Evolutionary conservation across 1,140 invertebrate genomes (phyloP).

Genomic region (Caenorhabditis brenneri): DNA sequence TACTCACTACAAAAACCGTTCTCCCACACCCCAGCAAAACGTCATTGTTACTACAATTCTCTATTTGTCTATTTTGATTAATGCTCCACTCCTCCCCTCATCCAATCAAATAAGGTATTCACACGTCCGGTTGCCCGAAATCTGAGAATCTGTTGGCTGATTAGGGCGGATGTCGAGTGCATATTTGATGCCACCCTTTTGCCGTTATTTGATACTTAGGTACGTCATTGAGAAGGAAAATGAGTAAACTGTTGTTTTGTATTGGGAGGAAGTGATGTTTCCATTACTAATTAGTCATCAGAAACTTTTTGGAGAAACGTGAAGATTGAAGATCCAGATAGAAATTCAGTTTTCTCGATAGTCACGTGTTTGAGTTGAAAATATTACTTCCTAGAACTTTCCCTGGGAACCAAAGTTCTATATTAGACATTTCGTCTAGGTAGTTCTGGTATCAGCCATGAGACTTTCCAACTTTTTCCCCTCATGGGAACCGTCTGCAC

Average conservation of each 20-base stretch:
- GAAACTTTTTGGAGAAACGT: no score
- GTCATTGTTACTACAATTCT: neutral
- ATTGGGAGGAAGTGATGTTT: no score
- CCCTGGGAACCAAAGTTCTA: no score
- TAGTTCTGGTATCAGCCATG: no score
- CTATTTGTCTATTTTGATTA: neutral
- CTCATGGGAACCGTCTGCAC: no score
- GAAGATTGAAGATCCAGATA: no score
- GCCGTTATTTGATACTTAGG: neutral
- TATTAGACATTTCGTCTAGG: no score
- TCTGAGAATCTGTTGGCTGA: slow-evolving; percentile 24
- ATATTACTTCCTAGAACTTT: no score
- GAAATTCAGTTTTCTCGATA: no score
- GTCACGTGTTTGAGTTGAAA: no score
- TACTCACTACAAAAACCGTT: neutral
- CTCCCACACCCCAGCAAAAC: neutral
- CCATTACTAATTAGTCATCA: no score
- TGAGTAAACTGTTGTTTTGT: neutral
- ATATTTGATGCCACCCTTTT: neutral
- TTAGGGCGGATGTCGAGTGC: neutral
- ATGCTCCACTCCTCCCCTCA: neutral
- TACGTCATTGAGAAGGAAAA: neutral
- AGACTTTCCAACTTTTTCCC: no score
- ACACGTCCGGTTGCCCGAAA: neutral
- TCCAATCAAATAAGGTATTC: slow-evolving; percentile 7